Conservation (phyloP, 2,797 vertebrate genomes). For the Taenioides sp. region DNA sequence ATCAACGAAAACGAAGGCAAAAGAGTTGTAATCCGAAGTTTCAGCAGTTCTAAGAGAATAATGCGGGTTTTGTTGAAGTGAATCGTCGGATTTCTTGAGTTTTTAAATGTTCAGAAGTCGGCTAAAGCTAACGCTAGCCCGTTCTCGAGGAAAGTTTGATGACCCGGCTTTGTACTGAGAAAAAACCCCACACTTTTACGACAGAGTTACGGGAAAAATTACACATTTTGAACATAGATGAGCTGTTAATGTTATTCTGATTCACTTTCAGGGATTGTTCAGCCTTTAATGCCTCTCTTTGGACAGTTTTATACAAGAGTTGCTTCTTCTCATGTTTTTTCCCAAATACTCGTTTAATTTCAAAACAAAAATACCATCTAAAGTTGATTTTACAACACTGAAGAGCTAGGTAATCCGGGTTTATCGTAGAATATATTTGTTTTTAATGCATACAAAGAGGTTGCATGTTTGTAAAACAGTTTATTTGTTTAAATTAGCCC, state of each 20-base stretch:
- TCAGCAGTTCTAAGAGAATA: not conserved
- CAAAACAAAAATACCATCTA: too few species aligned
- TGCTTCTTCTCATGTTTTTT: not conserved
- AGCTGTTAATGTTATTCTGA: not conserved
- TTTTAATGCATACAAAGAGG: too few species aligned
- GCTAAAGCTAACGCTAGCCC: constrained; percentile 48
- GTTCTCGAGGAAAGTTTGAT: constrained; percentile 27
- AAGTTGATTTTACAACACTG: too few species aligned
- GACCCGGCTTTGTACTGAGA: not conserved
- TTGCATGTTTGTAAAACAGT: too few species aligned
- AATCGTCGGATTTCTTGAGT: not conserved
- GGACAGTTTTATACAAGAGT: not conserved
- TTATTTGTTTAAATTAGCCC: too few species aligned
- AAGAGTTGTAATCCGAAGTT: not conserved
- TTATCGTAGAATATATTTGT: too few species aligned
- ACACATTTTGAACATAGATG: rapidly evolving
- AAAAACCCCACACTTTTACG: not conserved
- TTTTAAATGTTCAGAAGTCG: constrained; percentile 9
- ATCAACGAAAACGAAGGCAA: not conserved
- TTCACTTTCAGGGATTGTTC: constrained; percentile 1
- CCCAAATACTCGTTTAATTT: too few species aligned
- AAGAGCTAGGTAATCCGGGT: too few species aligned
- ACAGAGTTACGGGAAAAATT: not conserved
- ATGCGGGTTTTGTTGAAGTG: not conserved
- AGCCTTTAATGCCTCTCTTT: constrained; percentile 15